Evolutionary conservation across 2,888 invertebrate genomes (phyloP), one percentile per base, ranked within the genome.

Genomic region (Halocaridina rubra): DNA sequence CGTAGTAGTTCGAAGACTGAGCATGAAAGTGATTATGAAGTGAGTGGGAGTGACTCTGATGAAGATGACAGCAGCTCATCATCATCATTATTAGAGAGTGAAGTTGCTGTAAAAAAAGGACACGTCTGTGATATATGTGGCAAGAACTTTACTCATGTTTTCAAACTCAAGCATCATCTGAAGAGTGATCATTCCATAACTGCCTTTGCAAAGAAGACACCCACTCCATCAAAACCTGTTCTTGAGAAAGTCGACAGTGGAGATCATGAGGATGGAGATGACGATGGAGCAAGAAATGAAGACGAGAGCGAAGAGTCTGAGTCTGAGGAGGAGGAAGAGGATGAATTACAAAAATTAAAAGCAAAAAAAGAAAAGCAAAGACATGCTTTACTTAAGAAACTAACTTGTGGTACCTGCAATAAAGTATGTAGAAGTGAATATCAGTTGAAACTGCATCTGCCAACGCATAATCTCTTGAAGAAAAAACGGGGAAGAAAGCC

Each of bases 81-180:
- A 8, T 77, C 81, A 27, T 22, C 57, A 19, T 19, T 16, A 7
- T 81, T 79, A 27, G 85, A 82, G 13, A 82, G 82, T 24, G 87
- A 84, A 76, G 61, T 82, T 13, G 74, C 76, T 27, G 77, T 77
- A 59, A 30, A 77, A 24, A 85, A 80, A 57, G 27, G 71, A 7
- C 80, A 76, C 33, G 78, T 81, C 64, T 88, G 87, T 72, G 81
- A 84, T 79, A 32, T 64, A 16, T 88, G 87, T 72, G 78, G 85
- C 29, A 33, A 64, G 53, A 76, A 82, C 19, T 88, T 88, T 64
- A 88, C 80, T 67, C 82, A 79, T 53, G 59, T 57, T 19, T 75
- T 84, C 59, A 82, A 86, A 76, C 76, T 88, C 16, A 80, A 80
- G 19, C 85, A 84, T 69, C 87, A 88, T 71, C 76, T 72, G 24